Base-by-base conservation (phyloP, 1,140 invertebrate species). In the Pogonus chalceus region DNA sequence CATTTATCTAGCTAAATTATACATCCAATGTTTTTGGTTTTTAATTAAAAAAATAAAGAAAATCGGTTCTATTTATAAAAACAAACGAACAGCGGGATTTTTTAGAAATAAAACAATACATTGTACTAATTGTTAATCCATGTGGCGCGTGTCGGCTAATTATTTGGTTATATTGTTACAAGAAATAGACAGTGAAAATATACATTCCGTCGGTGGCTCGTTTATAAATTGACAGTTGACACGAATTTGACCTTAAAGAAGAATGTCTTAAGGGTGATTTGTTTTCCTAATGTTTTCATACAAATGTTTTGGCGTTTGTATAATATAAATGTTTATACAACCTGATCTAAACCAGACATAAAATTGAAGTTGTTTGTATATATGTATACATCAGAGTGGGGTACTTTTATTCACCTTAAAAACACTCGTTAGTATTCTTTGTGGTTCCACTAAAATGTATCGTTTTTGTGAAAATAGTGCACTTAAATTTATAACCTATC, bases 241-340 rank as follows among this genome's bases (percentile, higher is more conserved):
- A n/a, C n/a, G n/a, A n/a, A n/a, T n/a, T n/a, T n/a, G n/a, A n/a
- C n/a, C n/a, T n/a, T n/a, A n/a, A n/a, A n/a, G n/a, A n/a, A n/a
- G n/a, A n/a, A n/a, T 14, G 26, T 31, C 7, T 14, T 7, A 4
- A 31, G 7, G 4, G 26, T 14, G 26, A 31, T 31, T 31, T 31
- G 26, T 31, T 7, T 7, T 14, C 26, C 14, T 31, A 31, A 31
- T 31, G 26, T 4, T 7, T 16, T 9, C 37, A 18, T 43, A 43
- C 37, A 43, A 43, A 43, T 43, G 37, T 43, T 43, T 43, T 43
- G 37, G 37, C 37, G 18, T 43, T 43, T 43, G 37, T 43, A 9
- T 43, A 43, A 43, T 43, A 43, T 43, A 43, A 43, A 43, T 43
- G 37, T 43, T 43, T 43, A 43, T 43, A 43, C 9, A 43, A 18